Percentiles rank a stretch among this genome's conserved stretches.
Conservation (phyloP, 2,888 invertebrate species). For the Congeria kusceri region DNA sequence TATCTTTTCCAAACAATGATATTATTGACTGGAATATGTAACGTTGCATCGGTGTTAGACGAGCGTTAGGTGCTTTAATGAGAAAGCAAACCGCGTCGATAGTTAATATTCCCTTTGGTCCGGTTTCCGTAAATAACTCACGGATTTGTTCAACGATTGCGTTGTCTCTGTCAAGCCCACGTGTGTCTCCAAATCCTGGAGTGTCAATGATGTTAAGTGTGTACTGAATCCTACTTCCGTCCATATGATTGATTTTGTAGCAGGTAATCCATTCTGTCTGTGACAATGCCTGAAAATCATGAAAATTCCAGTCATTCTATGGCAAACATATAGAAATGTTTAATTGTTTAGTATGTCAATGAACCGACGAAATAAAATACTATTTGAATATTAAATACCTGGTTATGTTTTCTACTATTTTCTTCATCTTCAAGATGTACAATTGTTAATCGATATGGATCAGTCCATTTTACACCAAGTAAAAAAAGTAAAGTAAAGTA, state of each 20-base stretch:
- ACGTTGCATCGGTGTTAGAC: conserved; percentile 45
- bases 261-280: conserved; percentile 65
- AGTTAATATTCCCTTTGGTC: conserved; percentile 38
- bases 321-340: too few relatives aligned
- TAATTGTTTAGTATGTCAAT: too few relatives aligned
- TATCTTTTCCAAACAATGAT: conserved; percentile 57
- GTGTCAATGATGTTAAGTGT: conserved; percentile 56
- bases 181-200: conserved; percentile 57
- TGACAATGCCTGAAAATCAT: conserved; percentile 37
- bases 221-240: conserved; percentile 32
- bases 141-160: conserved; percentile 54
- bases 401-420: neutral
- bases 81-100: conserved; percentile 57
- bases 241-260: conserved; percentile 36
- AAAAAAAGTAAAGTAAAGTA: too few relatives aligned
- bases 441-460: conserved; percentile 28
- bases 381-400: too few relatives aligned
- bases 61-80: conserved; percentile 48
- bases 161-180: conserved; percentile 50
- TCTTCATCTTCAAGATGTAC: neutral
- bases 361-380: too few relatives aligned
- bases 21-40: conserved; percentile 57
- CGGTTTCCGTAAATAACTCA: conserved; percentile 39
- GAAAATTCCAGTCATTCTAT: neutral
- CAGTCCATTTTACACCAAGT: conserved; percentile 47